Conservation (phyloP, 2,888 invertebrate species). For the Scaptomyza flava region DNA sequence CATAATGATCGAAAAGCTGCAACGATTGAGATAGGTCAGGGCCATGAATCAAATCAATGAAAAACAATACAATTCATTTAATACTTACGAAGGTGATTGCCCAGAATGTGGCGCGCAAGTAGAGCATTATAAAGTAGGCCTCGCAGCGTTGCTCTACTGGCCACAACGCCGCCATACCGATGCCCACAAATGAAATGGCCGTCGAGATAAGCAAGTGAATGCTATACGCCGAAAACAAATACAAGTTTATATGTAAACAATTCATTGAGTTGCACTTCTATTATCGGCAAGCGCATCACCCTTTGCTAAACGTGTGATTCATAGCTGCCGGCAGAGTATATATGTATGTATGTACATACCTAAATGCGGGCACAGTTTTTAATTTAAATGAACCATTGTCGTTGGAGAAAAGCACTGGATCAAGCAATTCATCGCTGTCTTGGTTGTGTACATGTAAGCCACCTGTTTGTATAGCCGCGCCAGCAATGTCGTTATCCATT, state of each 20-base stretch:
- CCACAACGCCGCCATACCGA: slow-evolving; percentile 74
- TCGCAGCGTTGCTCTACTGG: slow-evolving; percentile 85
- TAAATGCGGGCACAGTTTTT: slow-evolving; percentile 82
- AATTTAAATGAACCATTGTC: slow-evolving; percentile 76
- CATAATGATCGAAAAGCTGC: slow-evolving; percentile 86
- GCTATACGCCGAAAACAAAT: slow-evolving; percentile 53
- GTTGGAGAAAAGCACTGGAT: slow-evolving; percentile 81
- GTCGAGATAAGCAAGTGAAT: slow-evolving; percentile 82
- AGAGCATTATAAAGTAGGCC: slow-evolving; percentile 87
- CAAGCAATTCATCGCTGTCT: slow-evolving; percentile 78
- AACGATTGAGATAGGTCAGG: slow-evolving; percentile 32
- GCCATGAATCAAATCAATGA: background rate
- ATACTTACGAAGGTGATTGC: slow-evolving; percentile 86
- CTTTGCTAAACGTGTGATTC: slow-evolving; percentile 48
- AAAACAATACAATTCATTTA: background rate
- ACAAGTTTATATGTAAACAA: background rate
- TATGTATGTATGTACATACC: slow-evolving; percentile 72
- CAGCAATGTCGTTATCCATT: slow-evolving; percentile 43
- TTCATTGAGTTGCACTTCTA: slow-evolving; percentile 20
- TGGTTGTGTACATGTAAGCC: slow-evolving; percentile 31
- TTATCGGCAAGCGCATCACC: slow-evolving; percentile 35
- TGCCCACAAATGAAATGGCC: slow-evolving; percentile 82
- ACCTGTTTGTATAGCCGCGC: slow-evolving; percentile 46
- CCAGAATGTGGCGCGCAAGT: slow-evolving; percentile 87
- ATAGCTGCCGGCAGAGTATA: slow-evolving; percentile 42